Evolutionary conservation across 2,888 invertebrate genomes (phyloP).

Genomic region (Drosophila algonquin): DNA sequence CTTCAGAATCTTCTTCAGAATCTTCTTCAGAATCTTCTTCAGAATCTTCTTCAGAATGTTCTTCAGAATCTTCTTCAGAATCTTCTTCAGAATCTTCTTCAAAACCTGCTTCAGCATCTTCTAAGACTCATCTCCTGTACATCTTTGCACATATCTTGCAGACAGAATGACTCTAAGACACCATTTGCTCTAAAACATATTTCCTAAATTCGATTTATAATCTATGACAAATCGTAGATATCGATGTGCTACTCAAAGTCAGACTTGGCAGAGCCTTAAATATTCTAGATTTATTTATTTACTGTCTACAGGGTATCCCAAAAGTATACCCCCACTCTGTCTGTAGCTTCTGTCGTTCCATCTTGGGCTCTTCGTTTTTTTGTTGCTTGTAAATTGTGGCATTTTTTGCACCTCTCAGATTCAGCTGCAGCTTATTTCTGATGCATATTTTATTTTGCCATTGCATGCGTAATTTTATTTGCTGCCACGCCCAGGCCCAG

Average conservation of each 20-base stretch:
- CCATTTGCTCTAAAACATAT: too few relatives aligned
- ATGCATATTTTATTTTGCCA: constrained; percentile 76
- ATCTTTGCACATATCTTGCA: too few relatives aligned
- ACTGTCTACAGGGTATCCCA: constrained; percentile 22
- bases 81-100: too few relatives aligned
- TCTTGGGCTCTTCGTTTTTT: constrained; percentile 13
- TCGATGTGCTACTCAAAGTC: constrained; percentile 7
- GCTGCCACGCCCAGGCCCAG: constrained; percentile 40
- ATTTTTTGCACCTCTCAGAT: constrained; percentile 53
- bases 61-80: too few relatives aligned
- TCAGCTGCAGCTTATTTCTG: constrained; percentile 74
- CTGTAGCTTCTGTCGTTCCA: constrained; percentile 27
- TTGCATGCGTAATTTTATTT: constrained; percentile 78
- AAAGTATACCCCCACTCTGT: constrained; percentile 13
- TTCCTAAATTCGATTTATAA: background rate
- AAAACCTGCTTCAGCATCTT: too few relatives aligned
- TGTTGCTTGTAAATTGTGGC: constrained; percentile 34
- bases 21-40: too few relatives aligned
- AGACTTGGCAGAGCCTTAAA: background rate
- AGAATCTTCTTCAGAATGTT: too few relatives aligned
- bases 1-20: too few relatives aligned
- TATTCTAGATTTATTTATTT: too few relatives aligned
- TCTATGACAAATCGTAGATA: background rate
- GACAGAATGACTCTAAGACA: too few relatives aligned
- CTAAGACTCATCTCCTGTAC: too few relatives aligned